Evolutionary conservation across 1,140 invertebrate genomes (phyloP).

Genomic region (Eriosoma lanigerum): DNA sequence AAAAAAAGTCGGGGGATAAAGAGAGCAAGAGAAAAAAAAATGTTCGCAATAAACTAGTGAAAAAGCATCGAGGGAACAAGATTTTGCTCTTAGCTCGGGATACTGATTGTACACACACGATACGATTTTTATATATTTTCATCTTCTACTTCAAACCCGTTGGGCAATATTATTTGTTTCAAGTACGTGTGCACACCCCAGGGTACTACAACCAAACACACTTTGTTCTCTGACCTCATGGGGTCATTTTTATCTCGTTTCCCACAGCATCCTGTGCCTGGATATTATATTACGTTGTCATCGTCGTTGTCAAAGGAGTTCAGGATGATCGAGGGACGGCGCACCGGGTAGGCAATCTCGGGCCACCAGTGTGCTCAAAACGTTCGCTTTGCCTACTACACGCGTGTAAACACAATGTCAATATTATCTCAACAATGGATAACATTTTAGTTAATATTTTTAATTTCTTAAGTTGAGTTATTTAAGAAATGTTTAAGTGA

Average conservation of each 20-base stretch:
- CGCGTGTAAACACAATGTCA: too few species aligned
- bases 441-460: too few species aligned
- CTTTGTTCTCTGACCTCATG: conserved; percentile 10
- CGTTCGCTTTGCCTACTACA: not conserved
- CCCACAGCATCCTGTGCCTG: too few species aligned
- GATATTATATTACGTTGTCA: not conserved
- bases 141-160: not conserved
- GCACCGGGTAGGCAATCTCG: not conserved
- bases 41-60: conserved; percentile 15
- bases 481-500: too few species aligned
- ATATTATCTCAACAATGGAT: too few species aligned
- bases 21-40: not conserved
- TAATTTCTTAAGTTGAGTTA: too few species aligned
- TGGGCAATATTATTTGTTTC: not conserved
- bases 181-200: not conserved
- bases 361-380: not conserved
- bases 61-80: conserved; percentile 15
- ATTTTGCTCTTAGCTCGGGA: conserved; percentile 33
- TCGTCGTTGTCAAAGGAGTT: not conserved
- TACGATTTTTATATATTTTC: conserved; percentile 1
- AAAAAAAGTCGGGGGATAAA: not conserved
- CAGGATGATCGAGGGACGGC: too few species aligned
- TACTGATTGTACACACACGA: not conserved
- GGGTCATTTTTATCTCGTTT: not conserved
- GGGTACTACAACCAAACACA: not conserved